Evolutionary conservation across 2,888 invertebrate genomes (phyloP), one percentile per base, ranked within the genome.

Genomic region (Phasia obesa): DNA sequence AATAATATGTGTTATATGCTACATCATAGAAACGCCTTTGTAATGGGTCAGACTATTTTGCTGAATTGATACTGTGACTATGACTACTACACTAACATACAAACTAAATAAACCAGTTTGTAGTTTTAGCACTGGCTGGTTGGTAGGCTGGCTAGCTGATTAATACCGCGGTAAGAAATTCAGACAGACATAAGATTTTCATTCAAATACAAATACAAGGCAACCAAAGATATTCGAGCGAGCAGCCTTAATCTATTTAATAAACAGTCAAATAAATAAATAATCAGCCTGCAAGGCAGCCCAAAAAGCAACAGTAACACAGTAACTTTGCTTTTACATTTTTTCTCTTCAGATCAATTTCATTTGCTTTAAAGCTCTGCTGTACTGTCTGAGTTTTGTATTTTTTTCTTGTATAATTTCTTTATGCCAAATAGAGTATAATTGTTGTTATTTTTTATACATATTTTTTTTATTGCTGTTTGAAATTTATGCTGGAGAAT

Each of bases 291-390:
- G 38, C 13, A 7, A 4, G 44, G 11, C 57, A 31, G 38, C 5
- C 59, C 27, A 44, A 62, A 23, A 47, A 73, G 57, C 62, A 57
- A 59, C 53, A 79, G 64, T 82, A 82, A 82, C 82, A 82, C 47
- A 82, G 49, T 79, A 78, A 82, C 78, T 74, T 78, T 78, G 75
- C 9, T 31, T 9, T 60, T 19, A 15, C 6, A 42, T 25, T 23
- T 17, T 21, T 17, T 17, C n/a, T 53, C n/a, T 7, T 13, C 6
- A 55, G 38, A 47, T 71, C 49, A 49, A 19, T 51, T 78, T 57
- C 21, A 64, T n/a, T n/a, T n/a, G 27, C 44, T 49, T 38, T 49
- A 21, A 31, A 1, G 19, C 35, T 51, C 6, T 17, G 35, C 47
- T 7, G n/a, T 31, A 7, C 31, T 27, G 6, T 38, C 60, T 23